Evolutionary conservation across 1,140 invertebrate species (phyloP).

Genomic region (Drosophila burlai): DNA sequence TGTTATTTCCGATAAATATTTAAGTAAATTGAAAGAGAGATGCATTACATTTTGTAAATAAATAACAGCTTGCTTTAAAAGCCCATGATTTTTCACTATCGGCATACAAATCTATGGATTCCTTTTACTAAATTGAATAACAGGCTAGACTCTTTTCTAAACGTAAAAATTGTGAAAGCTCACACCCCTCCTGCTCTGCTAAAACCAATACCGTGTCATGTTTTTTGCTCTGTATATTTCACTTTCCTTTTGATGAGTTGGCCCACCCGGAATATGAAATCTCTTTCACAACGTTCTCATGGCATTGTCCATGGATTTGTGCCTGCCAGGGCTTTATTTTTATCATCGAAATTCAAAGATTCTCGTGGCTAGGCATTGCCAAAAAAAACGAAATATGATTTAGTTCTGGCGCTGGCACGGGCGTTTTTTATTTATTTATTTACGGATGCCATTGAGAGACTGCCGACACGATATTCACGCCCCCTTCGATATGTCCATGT

Average conservation of each 20-base stretch:
- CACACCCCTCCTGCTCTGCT: neutral
- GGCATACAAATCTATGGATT: no score
- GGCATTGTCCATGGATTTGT: slow-evolving; percentile 44
- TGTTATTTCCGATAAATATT: neutral
- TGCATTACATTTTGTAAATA: neutral
- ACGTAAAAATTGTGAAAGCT: neutral
- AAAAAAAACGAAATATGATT: slow-evolving; percentile 47
- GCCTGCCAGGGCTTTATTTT: slow-evolving; percentile 40
- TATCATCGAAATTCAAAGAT: slow-evolving; percentile 32
- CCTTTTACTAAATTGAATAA: neutral
- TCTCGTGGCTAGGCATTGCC: slow-evolving; percentile 35
- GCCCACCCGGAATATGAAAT: slow-evolving; percentile 66
- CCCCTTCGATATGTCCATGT: slow-evolving; percentile 49
- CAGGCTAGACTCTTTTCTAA: no score
- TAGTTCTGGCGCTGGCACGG: slow-evolving; percentile 22
- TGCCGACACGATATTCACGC: slow-evolving; percentile 61
- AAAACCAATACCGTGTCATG: slow-evolving; percentile 14
- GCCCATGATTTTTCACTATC: neutral
- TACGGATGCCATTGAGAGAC: slow-evolving; percentile 64
- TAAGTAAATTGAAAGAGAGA: neutral
- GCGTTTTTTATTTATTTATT: slow-evolving; percentile 63
- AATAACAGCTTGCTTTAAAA: neutral
- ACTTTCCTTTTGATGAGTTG: slow-evolving; percentile 25
- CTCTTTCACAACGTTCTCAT: slow-evolving; percentile 53
- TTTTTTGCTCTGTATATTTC: slow-evolving; percentile 1